Evolutionary conservation across 2,888 invertebrate genomes (phyloP).

Genomic region (Calameuta pallipes): DNA sequence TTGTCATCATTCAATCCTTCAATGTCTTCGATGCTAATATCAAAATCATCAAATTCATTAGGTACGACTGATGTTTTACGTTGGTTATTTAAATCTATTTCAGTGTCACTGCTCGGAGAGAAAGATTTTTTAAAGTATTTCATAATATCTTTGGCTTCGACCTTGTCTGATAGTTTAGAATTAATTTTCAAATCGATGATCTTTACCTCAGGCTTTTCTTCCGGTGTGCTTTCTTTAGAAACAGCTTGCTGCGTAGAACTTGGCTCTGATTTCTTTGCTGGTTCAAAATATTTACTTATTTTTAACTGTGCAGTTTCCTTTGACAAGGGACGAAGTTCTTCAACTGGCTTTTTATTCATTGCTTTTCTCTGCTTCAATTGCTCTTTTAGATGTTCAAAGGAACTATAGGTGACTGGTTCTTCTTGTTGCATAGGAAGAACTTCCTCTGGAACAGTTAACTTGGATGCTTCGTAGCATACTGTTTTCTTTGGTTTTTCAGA

Average conservation of each 20-base stretch:
- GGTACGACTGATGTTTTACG: background rate
- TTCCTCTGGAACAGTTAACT: constrained; percentile 38
- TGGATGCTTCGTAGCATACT: constrained; percentile 31
- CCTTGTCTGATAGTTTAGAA: constrained; percentile 52
- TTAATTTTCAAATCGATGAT: constrained; percentile 47
- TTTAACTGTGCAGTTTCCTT: constrained; percentile 53
- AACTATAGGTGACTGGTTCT: constrained; percentile 26
- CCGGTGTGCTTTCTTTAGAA: constrained; percentile 2
- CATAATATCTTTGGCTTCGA: constrained; percentile 52
- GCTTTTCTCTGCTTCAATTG: constrained; percentile 54
- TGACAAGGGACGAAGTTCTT: constrained; percentile 51
- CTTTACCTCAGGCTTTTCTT: constrained; percentile 26
- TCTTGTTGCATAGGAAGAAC: constrained; percentile 1
- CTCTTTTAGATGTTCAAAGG: constrained; percentile 52
- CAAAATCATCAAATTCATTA: background rate
- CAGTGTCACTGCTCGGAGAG: constrained; percentile 6
- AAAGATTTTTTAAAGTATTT: constrained; percentile 51
- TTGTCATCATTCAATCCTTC: background rate
- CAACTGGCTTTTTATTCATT: constrained; percentile 41
- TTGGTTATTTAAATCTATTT: constrained; percentile 5
- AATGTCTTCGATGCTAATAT: constrained; percentile 7
- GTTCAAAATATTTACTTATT: constrained; percentile 56
- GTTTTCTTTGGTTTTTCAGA: constrained; percentile 38
- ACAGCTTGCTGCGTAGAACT: background rate
- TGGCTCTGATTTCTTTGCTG: constrained; percentile 3